Conservation (phyloP, 1,140 invertebrate species). For the Drosophila bocqueti region DNA sequence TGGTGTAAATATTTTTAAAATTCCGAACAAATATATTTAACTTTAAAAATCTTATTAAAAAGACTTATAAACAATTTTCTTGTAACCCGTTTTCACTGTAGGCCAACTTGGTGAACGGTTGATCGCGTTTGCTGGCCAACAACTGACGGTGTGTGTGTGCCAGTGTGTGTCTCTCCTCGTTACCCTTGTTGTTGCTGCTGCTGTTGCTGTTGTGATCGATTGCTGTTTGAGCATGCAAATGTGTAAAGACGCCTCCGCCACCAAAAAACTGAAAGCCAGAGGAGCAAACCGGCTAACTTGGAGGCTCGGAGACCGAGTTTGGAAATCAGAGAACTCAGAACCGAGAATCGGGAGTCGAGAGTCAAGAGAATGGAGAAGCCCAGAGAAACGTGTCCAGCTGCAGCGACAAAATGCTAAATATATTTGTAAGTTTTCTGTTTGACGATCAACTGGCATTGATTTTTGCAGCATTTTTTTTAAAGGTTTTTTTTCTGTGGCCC, state of each 20-base stretch:
- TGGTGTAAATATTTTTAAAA: background rate
- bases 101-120: conserved; percentile 51
- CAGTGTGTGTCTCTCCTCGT: conserved; percentile 55
- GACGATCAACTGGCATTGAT: conserved; percentile 80
- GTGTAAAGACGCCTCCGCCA: conserved; percentile 82
- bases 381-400: conserved; percentile 53
- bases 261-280: conserved; percentile 43
- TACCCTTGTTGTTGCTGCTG: conserved; percentile 35
- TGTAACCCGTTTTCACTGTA: conserved; percentile 9
- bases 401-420: conserved; percentile 81
- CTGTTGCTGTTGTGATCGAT: conserved; percentile 76
- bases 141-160: conserved; percentile 6
- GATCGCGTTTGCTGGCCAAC: conserved; percentile 64
- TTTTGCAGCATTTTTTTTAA: conserved; percentile 31
- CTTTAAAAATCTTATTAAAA: background rate
- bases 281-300: conserved; percentile 52
- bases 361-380: conserved; percentile 15
- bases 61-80: background rate
- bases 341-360: conserved; percentile 8
- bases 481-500: conserved; percentile 6
- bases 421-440: conserved; percentile 80
- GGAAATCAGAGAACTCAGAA: conserved; percentile 29
- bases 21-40: background rate
- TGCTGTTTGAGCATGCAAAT: conserved; percentile 84
- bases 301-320: conserved; percentile 20